phyloP scores from a whole-genome alignment of 2,888 invertebrate species.

The Acanthosepion lycidas region DNA sequence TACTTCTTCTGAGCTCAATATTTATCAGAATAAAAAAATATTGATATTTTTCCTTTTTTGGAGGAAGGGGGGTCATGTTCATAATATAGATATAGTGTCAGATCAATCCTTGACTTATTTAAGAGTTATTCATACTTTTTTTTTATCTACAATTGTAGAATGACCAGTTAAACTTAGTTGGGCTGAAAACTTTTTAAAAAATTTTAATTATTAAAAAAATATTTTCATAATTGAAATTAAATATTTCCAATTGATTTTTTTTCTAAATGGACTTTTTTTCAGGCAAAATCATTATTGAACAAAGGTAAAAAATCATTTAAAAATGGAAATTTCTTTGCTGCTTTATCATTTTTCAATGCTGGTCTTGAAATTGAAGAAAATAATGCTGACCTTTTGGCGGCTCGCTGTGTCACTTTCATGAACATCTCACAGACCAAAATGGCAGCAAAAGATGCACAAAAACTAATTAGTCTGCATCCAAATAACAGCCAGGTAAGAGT shows the following conservation, averaged over 20 bases:
- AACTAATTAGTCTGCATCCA: conserved; percentile 49
- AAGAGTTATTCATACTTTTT: no score
- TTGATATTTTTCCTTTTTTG: no score
- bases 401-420: conserved; percentile 65
- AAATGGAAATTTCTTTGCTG: conserved; percentile 61
- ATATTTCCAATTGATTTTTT: neutral
- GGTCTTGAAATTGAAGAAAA: conserved; percentile 71
- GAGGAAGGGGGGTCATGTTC: no score
- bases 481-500: conserved; percentile 47
- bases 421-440: conserved; percentile 64
- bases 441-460: conserved; percentile 66
- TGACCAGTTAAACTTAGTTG: no score
- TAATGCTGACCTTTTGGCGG: conserved; percentile 63
- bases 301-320: conserved; percentile 66
- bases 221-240: neutral
- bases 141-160: no score
- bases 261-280: conserved; percentile 24
- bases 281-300: conserved; percentile 66
- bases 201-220: neutral
- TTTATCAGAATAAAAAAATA: no score
- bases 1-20: no score
- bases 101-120: no score
- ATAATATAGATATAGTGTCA: no score
- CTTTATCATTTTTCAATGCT: conserved; percentile 67
- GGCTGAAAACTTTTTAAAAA: no score